Conservation (phyloP, 2,113 vertebrate species). For the Helogale parvula region DNA sequence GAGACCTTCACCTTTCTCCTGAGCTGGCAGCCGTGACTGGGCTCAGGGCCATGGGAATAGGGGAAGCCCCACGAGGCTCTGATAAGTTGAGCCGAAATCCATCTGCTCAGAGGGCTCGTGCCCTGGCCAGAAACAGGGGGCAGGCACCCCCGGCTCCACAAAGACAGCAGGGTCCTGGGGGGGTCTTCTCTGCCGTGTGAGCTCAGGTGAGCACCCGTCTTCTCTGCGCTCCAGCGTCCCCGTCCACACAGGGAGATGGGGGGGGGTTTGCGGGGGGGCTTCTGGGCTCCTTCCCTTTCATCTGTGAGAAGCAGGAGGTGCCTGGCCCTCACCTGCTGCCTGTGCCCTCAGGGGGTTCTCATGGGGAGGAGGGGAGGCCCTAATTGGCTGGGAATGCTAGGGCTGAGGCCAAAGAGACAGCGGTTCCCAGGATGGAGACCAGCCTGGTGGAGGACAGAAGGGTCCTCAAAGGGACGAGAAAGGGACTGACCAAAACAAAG, state of each 20-base stretch:
- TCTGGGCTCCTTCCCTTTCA: not conserved
- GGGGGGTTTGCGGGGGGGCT: not conserved
- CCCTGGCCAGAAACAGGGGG: not conserved
- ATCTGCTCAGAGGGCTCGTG: not conserved
- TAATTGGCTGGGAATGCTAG: constrained; percentile 71
- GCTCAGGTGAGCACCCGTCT: not conserved
- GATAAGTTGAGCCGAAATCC: not conserved
- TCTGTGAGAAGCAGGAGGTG: not conserved
- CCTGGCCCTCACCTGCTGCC: not conserved
- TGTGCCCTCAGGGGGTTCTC: constrained; percentile 69
- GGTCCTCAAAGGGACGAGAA: not conserved
- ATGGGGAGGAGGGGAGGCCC: constrained; percentile 31
- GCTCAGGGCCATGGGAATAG: not conserved
- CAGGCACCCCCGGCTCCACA: not conserved
- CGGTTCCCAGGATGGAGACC: constrained; percentile 62
- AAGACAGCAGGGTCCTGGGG: not conserved
- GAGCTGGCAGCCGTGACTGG: not conserved
- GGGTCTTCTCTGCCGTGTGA: not conserved
- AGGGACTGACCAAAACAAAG: not conserved
- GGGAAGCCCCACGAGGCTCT: not conserved
- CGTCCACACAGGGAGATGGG: not conserved
- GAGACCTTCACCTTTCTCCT: not conserved
- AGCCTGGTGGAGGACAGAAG: not conserved
- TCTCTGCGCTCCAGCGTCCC: not conserved
- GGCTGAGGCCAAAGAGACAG: not conserved